These are phyloP conservation scores for Pangasianodon gigas DNA, from an alignment of 2,113 vertebrate genomes.

Conservation along the genomic window DNA sequence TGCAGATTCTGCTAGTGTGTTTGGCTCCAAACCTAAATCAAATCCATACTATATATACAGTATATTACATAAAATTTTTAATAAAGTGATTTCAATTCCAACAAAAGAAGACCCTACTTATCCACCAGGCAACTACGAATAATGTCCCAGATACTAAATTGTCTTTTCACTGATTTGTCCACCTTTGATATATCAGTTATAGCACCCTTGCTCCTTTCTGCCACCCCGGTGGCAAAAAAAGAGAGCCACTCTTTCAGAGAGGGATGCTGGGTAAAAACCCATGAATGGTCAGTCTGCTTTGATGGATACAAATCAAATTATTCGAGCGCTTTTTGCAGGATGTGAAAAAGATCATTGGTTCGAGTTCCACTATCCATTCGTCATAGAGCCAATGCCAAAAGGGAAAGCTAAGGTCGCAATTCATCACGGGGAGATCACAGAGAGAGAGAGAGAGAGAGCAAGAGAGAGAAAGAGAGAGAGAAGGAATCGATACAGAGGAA, in stretches of 20 bases:
- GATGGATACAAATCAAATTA: constrained; percentile 42
- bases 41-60: not conserved
- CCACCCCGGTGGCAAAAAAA: not conserved
- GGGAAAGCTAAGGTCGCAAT: constrained; percentile 37
- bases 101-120: not conserved
- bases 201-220: not conserved
- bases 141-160: not conserved
- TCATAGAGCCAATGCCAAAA: constrained; percentile 26
- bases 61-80: not conserved
- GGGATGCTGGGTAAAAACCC: constrained; percentile 31
- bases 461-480: not conserved
- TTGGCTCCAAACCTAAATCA: not conserved
- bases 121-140: not conserved
- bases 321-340: constrained; percentile 18
- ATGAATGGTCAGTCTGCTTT: constrained; percentile 15
- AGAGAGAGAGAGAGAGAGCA: constrained; percentile 8
- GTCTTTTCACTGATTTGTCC: not conserved
- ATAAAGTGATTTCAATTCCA: not conserved
- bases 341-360: constrained; percentile 41
- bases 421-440: constrained; percentile 47
- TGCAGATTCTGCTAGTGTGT: not conserved
- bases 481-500: constrained; percentile 3
- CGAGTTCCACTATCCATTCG: constrained; percentile 59
- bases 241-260: not conserved
- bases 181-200: not conserved